A percentile compares a stretch with the other conserved stretches of the same genome.
Conservation (phyloP, 92 coral and sea anemone genomes). For the Porites evermanni region DNA sequence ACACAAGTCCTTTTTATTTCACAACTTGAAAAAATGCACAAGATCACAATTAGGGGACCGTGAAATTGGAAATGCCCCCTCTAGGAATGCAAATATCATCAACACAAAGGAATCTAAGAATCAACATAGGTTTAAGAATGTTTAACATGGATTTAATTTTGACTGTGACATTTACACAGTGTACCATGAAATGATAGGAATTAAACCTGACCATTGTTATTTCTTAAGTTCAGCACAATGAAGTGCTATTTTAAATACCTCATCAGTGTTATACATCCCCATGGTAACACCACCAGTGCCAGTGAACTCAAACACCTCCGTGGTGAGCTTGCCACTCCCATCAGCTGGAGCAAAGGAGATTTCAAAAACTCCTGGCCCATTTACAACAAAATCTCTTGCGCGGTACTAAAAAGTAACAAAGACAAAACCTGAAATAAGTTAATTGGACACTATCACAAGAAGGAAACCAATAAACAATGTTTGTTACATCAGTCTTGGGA, state of each 20-base stretch:
- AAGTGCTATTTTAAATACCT: conserved; percentile 60
- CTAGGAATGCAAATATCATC: no score
- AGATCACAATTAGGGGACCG: no score
- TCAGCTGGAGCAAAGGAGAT: conserved; percentile 88
- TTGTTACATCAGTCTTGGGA: background rate
- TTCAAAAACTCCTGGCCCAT: conserved; percentile 96
- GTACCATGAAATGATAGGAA: no score
- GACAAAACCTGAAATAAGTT: no score
- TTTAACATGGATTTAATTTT: no score
- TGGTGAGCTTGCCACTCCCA: conserved; percentile 89
- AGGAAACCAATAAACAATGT: background rate
- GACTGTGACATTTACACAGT: no score
- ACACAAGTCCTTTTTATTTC: no score
- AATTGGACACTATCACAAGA: background rate
- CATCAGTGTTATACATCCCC: conserved; percentile 99
- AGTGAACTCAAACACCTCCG: conserved; percentile 95
- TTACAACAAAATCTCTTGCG: conserved; percentile 96
- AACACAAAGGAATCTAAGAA: no score
- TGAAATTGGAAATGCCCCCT: no score
- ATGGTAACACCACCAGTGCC: conserved; percentile 99
- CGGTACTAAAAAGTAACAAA: conserved; percentile 73
- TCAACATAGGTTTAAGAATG: no score
- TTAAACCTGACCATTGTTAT: no score
- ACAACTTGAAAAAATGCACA: no score
- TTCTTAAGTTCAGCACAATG: background rate